These are phyloP conservation scores for Solea senegalensis DNA, from an alignment of 2,113 vertebrate species.

Conservation along the genomic window DNA sequence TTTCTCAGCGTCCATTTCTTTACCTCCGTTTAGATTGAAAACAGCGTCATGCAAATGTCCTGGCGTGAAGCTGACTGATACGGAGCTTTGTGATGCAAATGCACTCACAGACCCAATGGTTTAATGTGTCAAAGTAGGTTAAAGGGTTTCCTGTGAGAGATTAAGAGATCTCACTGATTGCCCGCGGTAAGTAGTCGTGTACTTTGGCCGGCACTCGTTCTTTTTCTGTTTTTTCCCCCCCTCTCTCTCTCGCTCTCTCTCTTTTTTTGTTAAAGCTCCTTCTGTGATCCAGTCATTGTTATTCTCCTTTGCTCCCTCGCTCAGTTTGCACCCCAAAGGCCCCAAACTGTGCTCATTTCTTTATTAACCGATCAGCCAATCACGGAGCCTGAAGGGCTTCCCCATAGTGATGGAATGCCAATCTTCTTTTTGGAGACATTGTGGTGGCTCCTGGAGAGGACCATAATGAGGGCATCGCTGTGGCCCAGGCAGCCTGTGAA, in stretches of 20 bases:
- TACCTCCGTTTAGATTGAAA: slow-evolving; percentile 25
- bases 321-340: slow-evolving; percentile 49
- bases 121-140: slow-evolving; percentile 45
- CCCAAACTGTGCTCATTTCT: slow-evolving; percentile 63
- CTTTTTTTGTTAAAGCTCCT: slow-evolving; percentile 13
- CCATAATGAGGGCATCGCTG: slow-evolving; percentile 69
- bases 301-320: slow-evolving; percentile 51
- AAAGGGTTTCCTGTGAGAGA: slow-evolving; percentile 44
- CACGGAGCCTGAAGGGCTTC: slow-evolving; percentile 55
- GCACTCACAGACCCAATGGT: slow-evolving; percentile 30
- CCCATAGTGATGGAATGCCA: slow-evolving; percentile 80
- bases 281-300: slow-evolving; percentile 62
- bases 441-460: slow-evolving; percentile 60
- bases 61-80: slow-evolving; percentile 4
- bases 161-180: slow-evolving; percentile 49
- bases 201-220: slow-evolving; percentile 19
- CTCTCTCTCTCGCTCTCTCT: not conserved
- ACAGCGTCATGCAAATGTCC: slow-evolving; percentile 35
- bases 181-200: slow-evolving; percentile 13
- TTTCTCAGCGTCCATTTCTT: slow-evolving; percentile 30
- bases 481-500: slow-evolving; percentile 53
- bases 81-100: slow-evolving; percentile 49
- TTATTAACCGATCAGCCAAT: slow-evolving; percentile 69
- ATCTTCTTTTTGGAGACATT: slow-evolving; percentile 66
- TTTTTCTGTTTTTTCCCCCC: slow-evolving; percentile 11